These are phyloP conservation scores for Villa cingulata DNA, from an alignment of 2,888 invertebrate genomes.

Conservation along the genomic window DNA sequence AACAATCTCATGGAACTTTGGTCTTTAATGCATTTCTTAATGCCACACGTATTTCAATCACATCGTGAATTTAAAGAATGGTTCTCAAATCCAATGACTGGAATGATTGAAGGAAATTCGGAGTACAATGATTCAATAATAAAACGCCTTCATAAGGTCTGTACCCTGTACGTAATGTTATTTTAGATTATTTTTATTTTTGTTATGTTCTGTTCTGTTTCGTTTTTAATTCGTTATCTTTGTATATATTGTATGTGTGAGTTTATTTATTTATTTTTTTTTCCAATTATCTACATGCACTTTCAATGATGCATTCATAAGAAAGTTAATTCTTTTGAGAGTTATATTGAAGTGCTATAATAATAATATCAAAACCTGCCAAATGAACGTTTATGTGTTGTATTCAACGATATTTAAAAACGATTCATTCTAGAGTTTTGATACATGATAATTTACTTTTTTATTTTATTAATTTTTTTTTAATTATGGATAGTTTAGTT, in stretches of 20 bases:
- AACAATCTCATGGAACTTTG: constrained; percentile 94
- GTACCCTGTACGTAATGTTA: constrained; percentile 20
- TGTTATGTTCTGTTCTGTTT: neutral
- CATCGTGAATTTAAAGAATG: constrained; percentile 95
- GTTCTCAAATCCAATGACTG: constrained; percentile 95
- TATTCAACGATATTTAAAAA: neutral
- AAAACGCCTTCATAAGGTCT: constrained; percentile 75
- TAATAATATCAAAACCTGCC: constrained; percentile 10
- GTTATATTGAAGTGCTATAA: constrained; percentile 5
- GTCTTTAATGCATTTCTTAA: constrained; percentile 96
- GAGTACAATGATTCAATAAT: constrained; percentile 86
- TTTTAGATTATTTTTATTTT: neutral
- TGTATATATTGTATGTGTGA: neutral
- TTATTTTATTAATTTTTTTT: neutral
- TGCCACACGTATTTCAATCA: constrained; percentile 94
- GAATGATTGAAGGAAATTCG: constrained; percentile 86
- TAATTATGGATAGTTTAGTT: too few relatives aligned
- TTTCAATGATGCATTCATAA: neutral
- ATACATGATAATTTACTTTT: constrained; percentile 1
- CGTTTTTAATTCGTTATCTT: neutral
- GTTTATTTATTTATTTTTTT: too few relatives aligned
- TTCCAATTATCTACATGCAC: neutral
- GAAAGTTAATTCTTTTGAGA: neutral
- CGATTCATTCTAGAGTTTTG: constrained; percentile 6
- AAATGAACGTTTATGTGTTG: constrained; percentile 6